Conservation (phyloP, 2,888 invertebrate species). For the Epirrita christyi region DNA sequence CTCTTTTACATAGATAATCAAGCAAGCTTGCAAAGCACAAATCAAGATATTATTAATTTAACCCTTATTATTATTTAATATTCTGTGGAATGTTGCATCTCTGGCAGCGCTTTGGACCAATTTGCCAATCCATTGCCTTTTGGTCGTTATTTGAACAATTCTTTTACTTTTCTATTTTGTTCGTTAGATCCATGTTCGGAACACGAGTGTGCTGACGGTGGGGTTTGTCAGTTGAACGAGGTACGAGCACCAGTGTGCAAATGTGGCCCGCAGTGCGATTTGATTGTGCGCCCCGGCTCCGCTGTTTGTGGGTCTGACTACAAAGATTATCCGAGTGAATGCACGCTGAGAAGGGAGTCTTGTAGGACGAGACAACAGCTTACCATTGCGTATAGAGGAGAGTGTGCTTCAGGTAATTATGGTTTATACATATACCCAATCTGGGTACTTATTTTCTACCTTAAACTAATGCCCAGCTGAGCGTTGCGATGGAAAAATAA, state of each 20-base stretch:
- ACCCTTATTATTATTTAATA: no score
- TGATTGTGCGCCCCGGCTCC: constrained; percentile 87
- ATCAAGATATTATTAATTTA: no score
- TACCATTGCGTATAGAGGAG: constrained; percentile 91
- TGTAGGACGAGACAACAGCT: constrained; percentile 90
- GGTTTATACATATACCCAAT: no score
- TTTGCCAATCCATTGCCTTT: neutral
- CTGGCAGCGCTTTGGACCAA: neutral
- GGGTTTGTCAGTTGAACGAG: constrained; percentile 93
- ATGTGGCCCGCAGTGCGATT: constrained; percentile 91
- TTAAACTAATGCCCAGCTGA: no score
- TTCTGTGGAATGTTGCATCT: no score
- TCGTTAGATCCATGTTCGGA: constrained; percentile 92
- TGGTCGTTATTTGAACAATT: neutral
- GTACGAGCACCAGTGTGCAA: constrained; percentile 91
- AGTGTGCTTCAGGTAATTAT: constrained; percentile 90
- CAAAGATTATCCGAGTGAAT: constrained; percentile 92
- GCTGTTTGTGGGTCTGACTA: constrained; percentile 92
- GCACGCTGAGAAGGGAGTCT: constrained; percentile 90
- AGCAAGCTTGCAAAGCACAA: no score
- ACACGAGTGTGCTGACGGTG: constrained; percentile 90
- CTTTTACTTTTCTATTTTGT: constrained; percentile 3
- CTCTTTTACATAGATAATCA: no score
- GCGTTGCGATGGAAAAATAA: no score
- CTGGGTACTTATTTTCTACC: no score